Base-by-base conservation (phyloP, 2,113 vertebrate species). In the Chaetorhynchus papuensis region DNA sequence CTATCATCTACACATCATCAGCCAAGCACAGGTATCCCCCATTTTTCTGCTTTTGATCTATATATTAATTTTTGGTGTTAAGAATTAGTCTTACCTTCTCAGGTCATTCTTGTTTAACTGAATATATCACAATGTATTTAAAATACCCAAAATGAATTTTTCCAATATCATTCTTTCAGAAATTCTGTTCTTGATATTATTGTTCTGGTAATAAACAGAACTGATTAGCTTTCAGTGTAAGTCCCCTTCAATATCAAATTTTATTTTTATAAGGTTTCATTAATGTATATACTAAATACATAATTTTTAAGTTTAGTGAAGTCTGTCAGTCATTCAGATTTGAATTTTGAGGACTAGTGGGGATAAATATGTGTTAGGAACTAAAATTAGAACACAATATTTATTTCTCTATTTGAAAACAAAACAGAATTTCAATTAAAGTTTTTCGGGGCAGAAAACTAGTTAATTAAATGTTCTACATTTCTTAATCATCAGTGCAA, bases 1-100 rank as follows among this genome's bases (percentile, higher is more conserved):
- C 10, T 63, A 5, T 63, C 15, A 24, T 33, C 5, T 17, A 17
- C 13, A 30, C 9, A 53, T 49, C 9, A 56, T 31, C 20, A 65
- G 5, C 23, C 87, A 76, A 87, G 6, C 4, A 33, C 1, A 6
- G 3, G 1, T 35, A 49, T 57, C 8, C 49, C 5, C 2, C 10
- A 21, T 50, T 18, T 61, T 2, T 42, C 52, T 75, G 18, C 60
- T 87, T 87, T 42, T 69, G 27, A 86, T 57, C 7, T 7, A 22
- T 31, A 27, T 8, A 26, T 45, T 50, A 37, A n/a, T 49, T 76
- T 39, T 57, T 72, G 4, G 2, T 35, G n/a, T 44, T 39, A 63
- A 49, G 21, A 80, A 53, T 66, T 6, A 42, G 9, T 11, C 1
- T 4, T 76, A 24, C 21, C 41, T 31, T 19, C 33, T 70, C 13